Base-by-base conservation (phyloP, 2,888 invertebrate genomes). In the Trichacis sp. region DNA sequence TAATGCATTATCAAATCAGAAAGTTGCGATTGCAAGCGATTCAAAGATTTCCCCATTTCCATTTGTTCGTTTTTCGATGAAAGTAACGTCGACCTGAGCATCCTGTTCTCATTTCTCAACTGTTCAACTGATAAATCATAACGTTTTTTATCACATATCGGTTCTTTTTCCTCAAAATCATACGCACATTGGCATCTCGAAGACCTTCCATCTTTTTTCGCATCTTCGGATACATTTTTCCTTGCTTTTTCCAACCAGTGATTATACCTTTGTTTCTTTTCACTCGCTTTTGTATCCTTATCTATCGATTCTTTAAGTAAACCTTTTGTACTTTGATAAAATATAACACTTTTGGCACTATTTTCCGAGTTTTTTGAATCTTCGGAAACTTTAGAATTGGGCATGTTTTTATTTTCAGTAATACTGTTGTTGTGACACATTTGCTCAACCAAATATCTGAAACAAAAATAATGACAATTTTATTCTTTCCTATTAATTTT, bases 11-110 rank as follows among this genome's bases (percentile, higher is more conserved):
- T 56, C 20, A 66, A 43, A 15, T 38, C 40, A 9, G 48, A 2
- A 18, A 66, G 47, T 17, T 62, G 58, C 1, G 56, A 38, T 11
- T 66, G 66, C 19, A 66, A 36, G 15, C 48, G 59, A 4, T 48
- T 40, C 15, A 66, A 40, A 6, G 55, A 38, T 1, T 24, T 52
- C 24, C 36, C 58, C 66, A 66, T 66, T 24, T 62, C 66, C 6
- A 9, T 12, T 24, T 66, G 62, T 54, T 61, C 54, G 8, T 53
- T 49, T 46, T 52, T 55, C 14, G 59, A 52, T 45, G 52, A 62
- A 11, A 55, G 15, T 36, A 66, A 46, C 3, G 58, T 43, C 3
- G 53, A 30, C 11, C 49, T 12, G 17, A 66, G 33, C 47, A 54
- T 57, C 2, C 43, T 51, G 29, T 50, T 54, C 38, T 57, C 61